Evolutionary conservation across 2,888 invertebrate species (phyloP).

Genomic region (Drosophila dives): DNA sequence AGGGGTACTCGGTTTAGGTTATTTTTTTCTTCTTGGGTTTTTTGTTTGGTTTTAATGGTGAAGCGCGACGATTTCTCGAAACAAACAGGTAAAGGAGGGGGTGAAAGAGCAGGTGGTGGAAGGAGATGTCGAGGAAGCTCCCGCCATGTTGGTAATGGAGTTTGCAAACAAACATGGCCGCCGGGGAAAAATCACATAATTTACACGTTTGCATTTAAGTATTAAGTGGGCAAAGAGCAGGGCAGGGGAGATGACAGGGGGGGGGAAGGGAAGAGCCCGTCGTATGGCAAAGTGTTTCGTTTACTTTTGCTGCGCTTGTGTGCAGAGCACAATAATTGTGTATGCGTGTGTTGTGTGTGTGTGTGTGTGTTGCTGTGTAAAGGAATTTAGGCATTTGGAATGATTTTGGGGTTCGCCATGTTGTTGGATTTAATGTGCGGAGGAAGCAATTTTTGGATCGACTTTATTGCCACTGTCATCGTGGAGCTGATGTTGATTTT

Average conservation of each 20-base stretch:
- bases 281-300: slow-evolving; percentile 69
- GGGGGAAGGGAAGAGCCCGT: not conserved
- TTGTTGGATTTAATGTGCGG: slow-evolving; percentile 69
- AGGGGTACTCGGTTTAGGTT: slow-evolving; percentile 61
- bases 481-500: slow-evolving; percentile 73
- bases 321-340: slow-evolving; percentile 69
- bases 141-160: slow-evolving; percentile 80
- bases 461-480: slow-evolving; percentile 74
- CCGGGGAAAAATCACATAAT: slow-evolving; percentile 81
- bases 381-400: slow-evolving; percentile 63
- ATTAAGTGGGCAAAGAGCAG: slow-evolving; percentile 69
- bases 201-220: slow-evolving; percentile 80
- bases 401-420: slow-evolving; percentile 56
- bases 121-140: slow-evolving; percentile 46
- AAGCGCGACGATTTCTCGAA: slow-evolving; percentile 75
- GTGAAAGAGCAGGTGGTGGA: not conserved
- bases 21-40: slow-evolving; percentile 26
- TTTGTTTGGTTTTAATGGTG: slow-evolving; percentile 62
- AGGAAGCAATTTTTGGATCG: slow-evolving; percentile 78
- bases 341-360: slow-evolving; percentile 17
- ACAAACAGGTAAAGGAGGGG: slow-evolving; percentile 67
- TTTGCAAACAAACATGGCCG: slow-evolving; percentile 80
- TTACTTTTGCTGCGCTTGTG: slow-evolving; percentile 70
- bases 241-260: not conserved
- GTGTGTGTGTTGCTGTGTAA: slow-evolving; percentile 33